Conservation (phyloP, 2,888 invertebrate genomes). For the Antitype chi region DNA sequence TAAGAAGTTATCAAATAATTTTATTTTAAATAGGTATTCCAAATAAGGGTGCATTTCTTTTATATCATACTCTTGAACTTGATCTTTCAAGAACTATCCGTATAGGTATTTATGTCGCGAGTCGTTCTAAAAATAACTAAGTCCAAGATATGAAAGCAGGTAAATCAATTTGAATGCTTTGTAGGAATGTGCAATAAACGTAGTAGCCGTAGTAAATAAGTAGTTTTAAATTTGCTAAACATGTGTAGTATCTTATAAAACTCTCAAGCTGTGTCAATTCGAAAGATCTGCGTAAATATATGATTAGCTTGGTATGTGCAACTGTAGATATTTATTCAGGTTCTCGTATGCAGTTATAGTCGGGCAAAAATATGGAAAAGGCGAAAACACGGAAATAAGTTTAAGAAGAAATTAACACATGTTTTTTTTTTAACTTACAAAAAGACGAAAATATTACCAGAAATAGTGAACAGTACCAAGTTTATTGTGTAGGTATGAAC, state of each 20-base stretch:
- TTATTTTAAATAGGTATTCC: not conserved
- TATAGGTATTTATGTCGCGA: not conserved
- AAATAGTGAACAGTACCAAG: not conserved
- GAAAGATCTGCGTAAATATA: not conserved
- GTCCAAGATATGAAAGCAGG: not conserved
- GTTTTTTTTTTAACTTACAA: not conserved
- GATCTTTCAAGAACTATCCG: not conserved
- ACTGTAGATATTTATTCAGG: not conserved
- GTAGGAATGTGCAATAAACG: not conserved
- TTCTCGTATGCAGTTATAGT: conserved; percentile 1
- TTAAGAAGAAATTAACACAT: not conserved
- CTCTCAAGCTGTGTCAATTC: conserved; percentile 10
- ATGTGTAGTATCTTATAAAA: not conserved
- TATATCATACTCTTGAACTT: not conserved
- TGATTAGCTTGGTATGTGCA: not conserved
- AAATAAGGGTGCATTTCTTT: not conserved
- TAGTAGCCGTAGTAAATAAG: not conserved
- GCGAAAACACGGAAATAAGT: not conserved
- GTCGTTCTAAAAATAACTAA: not conserved
- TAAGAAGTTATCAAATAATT: not conserved
- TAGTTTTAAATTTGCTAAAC: not conserved
- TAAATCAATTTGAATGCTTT: not conserved
- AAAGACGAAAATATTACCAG: not conserved
- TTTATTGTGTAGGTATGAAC: not conserved
- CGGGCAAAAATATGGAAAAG: no score